phyloP scores from a whole-genome alignment of 2,113 vertebrate genomes.

The Electrona antarctica region DNA sequence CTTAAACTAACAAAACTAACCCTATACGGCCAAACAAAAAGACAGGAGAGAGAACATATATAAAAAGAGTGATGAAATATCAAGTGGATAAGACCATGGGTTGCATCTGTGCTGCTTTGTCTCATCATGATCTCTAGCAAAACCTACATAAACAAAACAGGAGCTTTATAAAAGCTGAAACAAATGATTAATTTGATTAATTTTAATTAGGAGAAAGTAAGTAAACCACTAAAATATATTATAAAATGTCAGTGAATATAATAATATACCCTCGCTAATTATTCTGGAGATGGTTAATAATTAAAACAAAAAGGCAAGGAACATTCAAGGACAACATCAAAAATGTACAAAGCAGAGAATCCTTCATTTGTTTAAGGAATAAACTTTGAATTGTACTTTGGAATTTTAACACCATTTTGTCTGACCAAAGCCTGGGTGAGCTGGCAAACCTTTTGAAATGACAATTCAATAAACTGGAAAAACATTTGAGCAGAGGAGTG shows the following conservation, averaged over 20 bases:
- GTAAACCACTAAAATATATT: constrained; percentile 40
- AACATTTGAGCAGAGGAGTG: neutral
- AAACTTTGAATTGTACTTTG: neutral
- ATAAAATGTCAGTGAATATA: constrained; percentile 53
- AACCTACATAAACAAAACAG: constrained; percentile 31
- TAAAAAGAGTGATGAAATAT: neutral
- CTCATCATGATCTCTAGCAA: constrained; percentile 15
- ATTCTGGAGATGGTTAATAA: constrained; percentile 29
- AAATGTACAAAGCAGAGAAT: constrained; percentile 16
- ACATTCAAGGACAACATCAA: constrained; percentile 3
- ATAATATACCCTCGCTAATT: neutral
- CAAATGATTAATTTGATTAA: constrained; percentile 47
- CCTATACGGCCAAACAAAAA: constrained; percentile 24
- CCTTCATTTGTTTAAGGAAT: constrained; percentile 43
- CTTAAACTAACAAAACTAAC: neutral
- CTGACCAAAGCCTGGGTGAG: neutral
- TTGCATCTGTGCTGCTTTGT: neutral
- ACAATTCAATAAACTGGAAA: neutral
- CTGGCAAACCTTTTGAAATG: neutral
- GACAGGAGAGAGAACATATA: neutral
- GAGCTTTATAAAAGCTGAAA: constrained; percentile 79
- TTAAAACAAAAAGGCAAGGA: constrained; percentile 23
- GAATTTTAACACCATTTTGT: neutral
- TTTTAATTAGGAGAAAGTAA: constrained; percentile 20
- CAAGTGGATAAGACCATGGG: constrained; percentile 12